Evolutionary conservation across 2,113 vertebrate genomes (phyloP), one percentile per base, ranked within the genome.

Genomic region (Otus sunia): DNA sequence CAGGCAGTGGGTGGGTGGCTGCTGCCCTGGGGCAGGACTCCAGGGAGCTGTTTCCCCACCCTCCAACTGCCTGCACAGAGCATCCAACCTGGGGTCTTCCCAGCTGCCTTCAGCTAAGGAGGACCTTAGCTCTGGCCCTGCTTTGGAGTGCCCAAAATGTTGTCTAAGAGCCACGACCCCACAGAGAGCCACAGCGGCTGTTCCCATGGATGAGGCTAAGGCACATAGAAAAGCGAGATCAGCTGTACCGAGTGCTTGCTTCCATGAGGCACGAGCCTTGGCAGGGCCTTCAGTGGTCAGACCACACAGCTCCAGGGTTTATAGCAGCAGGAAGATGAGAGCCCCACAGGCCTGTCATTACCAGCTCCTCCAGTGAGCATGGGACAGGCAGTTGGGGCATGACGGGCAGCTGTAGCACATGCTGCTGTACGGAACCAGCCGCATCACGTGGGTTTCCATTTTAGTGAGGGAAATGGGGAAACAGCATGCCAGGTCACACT

Each of bases 381-480:
- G 55, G 55, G 53, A 45, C 27, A 21, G 19, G 68, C 39, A 56
- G 20, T 16, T 2, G 68, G 41, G 27, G 9, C 12, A 22, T 0
- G 21, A 26, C 0, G 26, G 58, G 32, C 60, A 78, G 50, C 22
- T 8, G 26, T 1, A 12, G 27, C 55, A 32, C 0, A 1, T 0
- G 3, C 34, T 36, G 43, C 2, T 2, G 20, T 11, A 22, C 0
- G 0, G 15, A 64, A 53, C 50, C 39, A 20, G 27, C 30, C 9
- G 45, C 36, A 58, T 50, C 69, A 7, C 1, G 0, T 3, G 73
- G 55, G 30, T 41, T 91, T 74, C 80, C 55, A 12, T 5, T 20
- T 41, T 69, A 4, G 37, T 4, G 25, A 41, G 22, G 45, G 27
- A 43, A 94, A 43, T 0, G 13, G 25, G 50, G 45, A 55, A 72